Evolutionary conservation across 2,888 invertebrate genomes (phyloP).

Genomic region (Stenchaetothrips biformis): DNA sequence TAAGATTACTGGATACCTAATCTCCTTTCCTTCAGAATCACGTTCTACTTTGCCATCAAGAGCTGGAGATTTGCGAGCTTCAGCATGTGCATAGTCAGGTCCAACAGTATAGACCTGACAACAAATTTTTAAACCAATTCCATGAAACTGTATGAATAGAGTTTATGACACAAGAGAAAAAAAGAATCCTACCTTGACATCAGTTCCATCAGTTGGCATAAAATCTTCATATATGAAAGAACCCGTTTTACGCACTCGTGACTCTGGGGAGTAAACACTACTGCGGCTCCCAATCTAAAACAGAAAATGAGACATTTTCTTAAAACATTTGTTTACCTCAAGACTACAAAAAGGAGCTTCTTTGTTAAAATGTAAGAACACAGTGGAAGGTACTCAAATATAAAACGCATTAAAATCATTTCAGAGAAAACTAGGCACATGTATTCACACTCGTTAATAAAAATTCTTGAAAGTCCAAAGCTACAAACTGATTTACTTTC

Average conservation of each 20-base stretch:
- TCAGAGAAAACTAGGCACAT: no score
- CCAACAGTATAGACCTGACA: constrained; percentile 95
- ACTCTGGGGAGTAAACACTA: constrained; percentile 97
- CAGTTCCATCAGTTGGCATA: constrained; percentile 97
- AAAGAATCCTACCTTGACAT: constrained; percentile 54
- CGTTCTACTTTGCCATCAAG: constrained; percentile 97
- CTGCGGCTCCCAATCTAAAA: constrained; percentile 91
- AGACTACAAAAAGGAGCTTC: no score
- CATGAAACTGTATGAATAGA: constrained; percentile 25
- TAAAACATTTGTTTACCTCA: no score
- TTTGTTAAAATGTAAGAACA: no score
- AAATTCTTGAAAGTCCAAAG: no score
- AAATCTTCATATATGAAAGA: constrained; percentile 99
- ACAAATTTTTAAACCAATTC: constrained; percentile 33
- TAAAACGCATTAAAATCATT: no score
- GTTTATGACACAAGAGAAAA: constrained; percentile 12
- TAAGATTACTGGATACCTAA: constrained; percentile 96
- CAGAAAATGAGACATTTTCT: not conserved
- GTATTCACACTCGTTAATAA: no score
- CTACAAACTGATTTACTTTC: no score
- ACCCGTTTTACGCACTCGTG: constrained; percentile 91
- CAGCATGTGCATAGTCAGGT: constrained; percentile 98
- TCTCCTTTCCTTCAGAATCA: constrained; percentile 96
- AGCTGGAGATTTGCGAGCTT: constrained; percentile 97
- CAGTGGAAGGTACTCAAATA: no score